These are phyloP conservation scores for Climacteris rufus DNA, from an alignment of 2,113 vertebrate species.

Conservation along the genomic window DNA sequence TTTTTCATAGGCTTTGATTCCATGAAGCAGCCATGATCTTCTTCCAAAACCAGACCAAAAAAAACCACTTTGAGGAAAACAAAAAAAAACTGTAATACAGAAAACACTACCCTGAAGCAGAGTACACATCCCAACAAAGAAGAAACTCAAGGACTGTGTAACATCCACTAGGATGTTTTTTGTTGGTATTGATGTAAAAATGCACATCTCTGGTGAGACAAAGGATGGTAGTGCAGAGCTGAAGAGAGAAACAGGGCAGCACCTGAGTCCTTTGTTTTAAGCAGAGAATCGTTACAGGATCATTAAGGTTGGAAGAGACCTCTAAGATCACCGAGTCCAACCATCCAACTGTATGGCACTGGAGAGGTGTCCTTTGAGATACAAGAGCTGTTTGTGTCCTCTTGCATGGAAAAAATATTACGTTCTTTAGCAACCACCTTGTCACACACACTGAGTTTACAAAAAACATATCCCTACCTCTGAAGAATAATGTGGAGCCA, in stretches of 20 bases:
- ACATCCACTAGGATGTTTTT: background rate
- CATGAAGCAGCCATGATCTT: background rate
- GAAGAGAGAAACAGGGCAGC: background rate
- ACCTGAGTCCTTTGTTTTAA: background rate
- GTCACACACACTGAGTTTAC: background rate
- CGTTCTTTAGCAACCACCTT: background rate
- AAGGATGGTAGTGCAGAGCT: background rate
- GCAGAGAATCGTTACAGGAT: background rate
- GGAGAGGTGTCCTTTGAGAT: background rate
- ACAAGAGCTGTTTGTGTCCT: background rate
- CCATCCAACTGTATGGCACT: background rate
- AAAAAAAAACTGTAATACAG: background rate
- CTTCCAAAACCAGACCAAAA: background rate
- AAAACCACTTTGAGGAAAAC: background rate
- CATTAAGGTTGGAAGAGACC: background rate
- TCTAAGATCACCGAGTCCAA: background rate
- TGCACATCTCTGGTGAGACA: accelerated
- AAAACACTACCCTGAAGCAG: background rate
- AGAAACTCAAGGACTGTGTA: background rate
- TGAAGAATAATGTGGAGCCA: background rate
- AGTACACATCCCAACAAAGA: background rate
- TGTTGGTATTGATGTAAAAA: background rate
- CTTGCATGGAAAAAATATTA: background rate
- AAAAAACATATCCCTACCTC: background rate
- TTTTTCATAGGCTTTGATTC: background rate